A percentile compares a stretch with the other conserved stretches of the same genome.
These are phyloP conservation scores for Pseudolaguvia tuberculata DNA, from an alignment of 2,113 vertebrate species.

Conservation along the genomic window DNA sequence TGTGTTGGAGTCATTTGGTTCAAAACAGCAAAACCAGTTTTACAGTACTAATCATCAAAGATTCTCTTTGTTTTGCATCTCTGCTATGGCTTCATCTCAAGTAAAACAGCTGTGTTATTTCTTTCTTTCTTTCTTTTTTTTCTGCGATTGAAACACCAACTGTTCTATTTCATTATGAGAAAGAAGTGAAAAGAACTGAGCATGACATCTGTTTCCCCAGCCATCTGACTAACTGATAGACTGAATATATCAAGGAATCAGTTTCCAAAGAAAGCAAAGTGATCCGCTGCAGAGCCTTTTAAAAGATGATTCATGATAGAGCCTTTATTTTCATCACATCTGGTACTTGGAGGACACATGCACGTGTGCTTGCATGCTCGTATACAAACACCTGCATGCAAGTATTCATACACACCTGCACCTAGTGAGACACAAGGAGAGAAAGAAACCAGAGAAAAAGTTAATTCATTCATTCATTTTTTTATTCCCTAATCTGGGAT, in stretches of 20 bases:
- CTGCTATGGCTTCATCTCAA: conserved; percentile 31
- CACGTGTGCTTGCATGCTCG: conserved; percentile 50
- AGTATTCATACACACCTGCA: conserved; percentile 68
- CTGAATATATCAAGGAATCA: conserved; percentile 37
- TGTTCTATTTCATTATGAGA: conserved; percentile 40
- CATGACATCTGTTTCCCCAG: conserved; percentile 36
- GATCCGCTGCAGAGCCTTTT: conserved; percentile 58
- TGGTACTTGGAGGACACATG: background rate
- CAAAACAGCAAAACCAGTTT: conserved; percentile 34
- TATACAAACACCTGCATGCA: conserved; percentile 66
- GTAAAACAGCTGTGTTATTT: conserved; percentile 28
- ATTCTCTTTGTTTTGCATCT: conserved; percentile 40
- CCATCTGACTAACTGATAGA: conserved; percentile 42
- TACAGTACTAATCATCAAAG: conserved; percentile 38
- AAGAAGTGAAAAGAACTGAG: conserved; percentile 39
- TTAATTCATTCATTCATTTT: no score
- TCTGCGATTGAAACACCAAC: conserved; percentile 41
- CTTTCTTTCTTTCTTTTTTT: background rate
- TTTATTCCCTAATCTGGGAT: no score
- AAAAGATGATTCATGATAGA: conserved; percentile 64
- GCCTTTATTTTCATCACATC: conserved; percentile 40
- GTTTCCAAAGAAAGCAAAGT: conserved; percentile 55
- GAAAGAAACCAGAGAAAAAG: background rate
- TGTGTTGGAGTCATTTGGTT: conserved; percentile 32
- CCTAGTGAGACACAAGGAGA: conserved; percentile 46